Base-by-base conservation (phyloP, 1,140 invertebrate genomes). In the Leptoteleia sp. region DNA sequence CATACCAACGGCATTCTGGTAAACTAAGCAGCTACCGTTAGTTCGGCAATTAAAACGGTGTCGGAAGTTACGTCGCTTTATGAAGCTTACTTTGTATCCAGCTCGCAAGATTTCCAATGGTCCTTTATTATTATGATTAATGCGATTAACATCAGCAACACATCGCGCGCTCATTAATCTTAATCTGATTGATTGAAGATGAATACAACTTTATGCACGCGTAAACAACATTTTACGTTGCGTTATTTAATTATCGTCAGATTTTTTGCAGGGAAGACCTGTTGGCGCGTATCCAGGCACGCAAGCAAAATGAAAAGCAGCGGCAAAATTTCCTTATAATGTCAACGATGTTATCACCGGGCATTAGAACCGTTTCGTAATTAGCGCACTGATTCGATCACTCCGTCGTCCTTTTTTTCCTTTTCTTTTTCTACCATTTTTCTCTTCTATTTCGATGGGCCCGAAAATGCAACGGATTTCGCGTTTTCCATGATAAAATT, bases 11-110 rank as follows among this genome's bases (percentile, higher is more conserved):
- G 73, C 70, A 80, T 67, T 76, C 73, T 65, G 61, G 54, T 31
- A 76, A 61, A 80, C 61, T 67, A 47, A 70, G 33, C 42, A 42
- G 73, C 68, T 75, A 86, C 87, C 87, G 87, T 88, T 88, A 88
- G 82, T 80, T 79, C 62, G 73, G 82, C 85, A 89, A 89, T 89
- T 89, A 89, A 89, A 89, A 88, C 87, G 87, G 88, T 89, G 86
- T 88, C 82, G 85, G 85, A 84, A 86, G 80, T 87, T 83, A 81
- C 83, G 83, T 70, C 76, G 71, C 11, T 59, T 43, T 73, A 65
- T 45, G 73, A 77, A 70, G 54, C 73, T 75, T 70, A 81, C 57
- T 71, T 62, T 47, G 25, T 31, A 40, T 29, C 1, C 25, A 31
- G 29, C 43, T 42, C 17, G 9, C 29, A 59, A 50, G 5, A 45